Percentiles rank a stretch among this genome's conserved stretches.
Conservation (phyloP, 2,888 invertebrate genomes). For the Protodeltote pygarga region DNA sequence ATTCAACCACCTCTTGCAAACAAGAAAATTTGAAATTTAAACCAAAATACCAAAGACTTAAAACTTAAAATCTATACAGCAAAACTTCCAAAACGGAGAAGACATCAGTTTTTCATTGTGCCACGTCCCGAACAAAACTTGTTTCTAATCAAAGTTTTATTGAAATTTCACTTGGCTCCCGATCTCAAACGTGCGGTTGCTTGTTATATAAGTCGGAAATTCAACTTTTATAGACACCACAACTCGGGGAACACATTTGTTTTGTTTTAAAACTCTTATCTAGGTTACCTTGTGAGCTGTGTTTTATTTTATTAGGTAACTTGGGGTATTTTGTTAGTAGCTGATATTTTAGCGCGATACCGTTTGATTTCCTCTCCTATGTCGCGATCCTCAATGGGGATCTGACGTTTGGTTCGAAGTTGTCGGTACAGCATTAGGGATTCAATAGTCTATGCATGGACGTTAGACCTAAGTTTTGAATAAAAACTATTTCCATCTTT, state of each 20-base stretch:
- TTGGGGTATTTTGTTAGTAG: constrained; percentile 4
- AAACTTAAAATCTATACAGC: background rate
- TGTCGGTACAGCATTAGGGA: too few species aligned
- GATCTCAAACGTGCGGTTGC: constrained; percentile 26
- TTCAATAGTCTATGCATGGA: too few species aligned
- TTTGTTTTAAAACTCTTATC: constrained; percentile 37
- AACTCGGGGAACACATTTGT: constrained; percentile 23
- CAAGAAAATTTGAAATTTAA: too few species aligned
- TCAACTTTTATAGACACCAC: constrained; percentile 37
- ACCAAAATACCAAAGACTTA: too few species aligned
- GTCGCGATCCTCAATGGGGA: too few species aligned
- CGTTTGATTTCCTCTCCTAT: too few species aligned
- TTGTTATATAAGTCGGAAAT: constrained; percentile 22
- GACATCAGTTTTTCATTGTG: constrained; percentile 33
- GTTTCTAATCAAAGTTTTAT: constrained; percentile 47
- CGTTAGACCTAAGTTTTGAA: too few species aligned
- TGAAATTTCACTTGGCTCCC: constrained; percentile 37
- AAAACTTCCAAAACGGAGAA: constrained; percentile 16
- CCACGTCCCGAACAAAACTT: constrained; percentile 21
- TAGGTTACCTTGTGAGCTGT: constrained; percentile 20
- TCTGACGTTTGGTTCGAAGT: too few species aligned
- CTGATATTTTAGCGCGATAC: too few species aligned
- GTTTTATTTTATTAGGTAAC: constrained; percentile 14
- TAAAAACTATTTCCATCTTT: too few species aligned
- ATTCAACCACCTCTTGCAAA: too few species aligned